Conservation (phyloP, 2,888 invertebrate genomes). For the Hoplodrina blanda region DNA sequence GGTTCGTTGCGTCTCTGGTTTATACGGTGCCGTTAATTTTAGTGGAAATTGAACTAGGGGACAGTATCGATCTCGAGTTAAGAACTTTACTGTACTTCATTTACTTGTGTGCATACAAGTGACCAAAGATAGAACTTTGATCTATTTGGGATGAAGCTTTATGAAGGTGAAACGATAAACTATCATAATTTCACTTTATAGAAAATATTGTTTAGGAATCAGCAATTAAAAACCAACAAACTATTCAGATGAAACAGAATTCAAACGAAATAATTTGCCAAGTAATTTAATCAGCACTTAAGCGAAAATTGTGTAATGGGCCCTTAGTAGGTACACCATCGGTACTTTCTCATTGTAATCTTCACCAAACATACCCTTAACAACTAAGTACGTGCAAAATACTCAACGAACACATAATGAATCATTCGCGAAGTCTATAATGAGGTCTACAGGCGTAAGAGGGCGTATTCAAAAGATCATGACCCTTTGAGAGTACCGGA, state of each 20-base stretch:
- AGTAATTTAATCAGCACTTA: too few species aligned
- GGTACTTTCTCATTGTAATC: not conserved
- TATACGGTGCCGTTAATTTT: slow-evolving; percentile 90
- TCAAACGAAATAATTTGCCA: too few species aligned
- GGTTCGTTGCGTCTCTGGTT: slow-evolving; percentile 91
- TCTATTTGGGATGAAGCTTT: not conserved
- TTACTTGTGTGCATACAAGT: slow-evolving; percentile 4
- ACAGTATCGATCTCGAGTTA: slow-evolving; percentile 79
- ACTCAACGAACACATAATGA: slow-evolving; percentile 46
- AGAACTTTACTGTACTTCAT: slow-evolving; percentile 51
- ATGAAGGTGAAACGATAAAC: not conserved
- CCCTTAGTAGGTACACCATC: too few species aligned
- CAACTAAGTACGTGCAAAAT: slow-evolving; percentile 42
- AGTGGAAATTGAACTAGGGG: slow-evolving; percentile 84
- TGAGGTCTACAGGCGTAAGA: slow-evolving; percentile 59
- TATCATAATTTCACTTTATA: not conserved
- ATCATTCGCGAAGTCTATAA: slow-evolving; percentile 54
- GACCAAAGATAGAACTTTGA: not conserved
- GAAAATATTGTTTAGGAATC: too few species aligned
- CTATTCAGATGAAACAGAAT: too few species aligned
- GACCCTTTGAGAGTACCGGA: slow-evolving; percentile 51
- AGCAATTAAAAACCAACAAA: too few species aligned
- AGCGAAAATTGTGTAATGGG: too few species aligned
- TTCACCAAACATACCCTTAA: slow-evolving; percentile 1
- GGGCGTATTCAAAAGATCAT: slow-evolving; percentile 56